Percentiles rank a stretch among this genome's conserved stretches.
phyloP scores from a whole-genome alignment of 2,113 vertebrate genomes.

The Deroptyus accipitrinus region DNA sequence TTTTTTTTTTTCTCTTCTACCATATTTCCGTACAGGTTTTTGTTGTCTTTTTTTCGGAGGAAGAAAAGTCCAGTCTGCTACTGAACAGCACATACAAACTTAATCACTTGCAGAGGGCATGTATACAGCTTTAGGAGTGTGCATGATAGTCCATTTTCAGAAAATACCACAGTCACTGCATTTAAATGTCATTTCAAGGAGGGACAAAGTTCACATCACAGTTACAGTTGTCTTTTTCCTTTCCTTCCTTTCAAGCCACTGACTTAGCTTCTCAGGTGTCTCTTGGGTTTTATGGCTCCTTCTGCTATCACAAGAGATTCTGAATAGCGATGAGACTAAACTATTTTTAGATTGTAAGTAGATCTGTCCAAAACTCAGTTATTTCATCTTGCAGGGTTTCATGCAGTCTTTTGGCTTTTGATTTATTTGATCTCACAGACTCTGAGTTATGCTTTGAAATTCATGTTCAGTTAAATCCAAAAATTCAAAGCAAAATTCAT shows the following conservation, averaged over 20 bases:
- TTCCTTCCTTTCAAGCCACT: neutral
- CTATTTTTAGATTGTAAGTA: conserved; percentile 34
- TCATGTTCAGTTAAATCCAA: neutral
- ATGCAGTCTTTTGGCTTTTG: neutral
- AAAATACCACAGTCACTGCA: neutral
- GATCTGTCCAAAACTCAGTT: neutral
- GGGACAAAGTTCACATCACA: neutral
- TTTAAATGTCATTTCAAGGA: neutral
- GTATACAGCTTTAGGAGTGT: neutral
- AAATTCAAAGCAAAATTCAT: conserved; percentile 27
- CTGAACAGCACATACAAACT: neutral
- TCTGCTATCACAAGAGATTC: neutral
- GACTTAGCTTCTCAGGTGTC: neutral
- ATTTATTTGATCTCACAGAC: neutral
- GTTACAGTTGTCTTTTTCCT: neutral
- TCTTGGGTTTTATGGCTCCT: neutral
- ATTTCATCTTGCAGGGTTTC: neutral
- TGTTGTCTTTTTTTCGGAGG: neutral
- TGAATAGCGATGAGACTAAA: conserved; percentile 22
- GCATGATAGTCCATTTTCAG: neutral
- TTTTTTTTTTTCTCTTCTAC: neutral
- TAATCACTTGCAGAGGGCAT: neutral
- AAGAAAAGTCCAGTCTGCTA: neutral
- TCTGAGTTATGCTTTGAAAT: conserved; percentile 20
- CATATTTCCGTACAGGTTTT: neutral